Conservation (phyloP, 2,113 vertebrate species). For the Ornithorhynchus anatinus region DNA sequence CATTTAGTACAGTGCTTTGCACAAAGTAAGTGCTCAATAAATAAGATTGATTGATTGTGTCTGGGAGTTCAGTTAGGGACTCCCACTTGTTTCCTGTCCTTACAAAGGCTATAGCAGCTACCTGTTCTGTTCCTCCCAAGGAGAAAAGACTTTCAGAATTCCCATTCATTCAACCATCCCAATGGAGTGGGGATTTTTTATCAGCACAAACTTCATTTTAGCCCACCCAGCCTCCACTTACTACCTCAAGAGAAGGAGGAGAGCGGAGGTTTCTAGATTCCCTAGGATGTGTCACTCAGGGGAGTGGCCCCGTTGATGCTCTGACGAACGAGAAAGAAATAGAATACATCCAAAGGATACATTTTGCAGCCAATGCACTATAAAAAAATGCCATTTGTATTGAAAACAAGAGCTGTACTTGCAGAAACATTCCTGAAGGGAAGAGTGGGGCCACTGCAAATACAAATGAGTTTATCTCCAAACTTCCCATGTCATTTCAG, state of each 20-base stretch:
- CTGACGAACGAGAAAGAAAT: neutral
- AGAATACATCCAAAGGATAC: neutral
- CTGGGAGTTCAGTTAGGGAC: too few relatives aligned
- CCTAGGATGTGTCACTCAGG: neutral
- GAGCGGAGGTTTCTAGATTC: slow-evolving; percentile 1
- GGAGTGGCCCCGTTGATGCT: too few relatives aligned
- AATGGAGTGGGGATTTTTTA: too few relatives aligned
- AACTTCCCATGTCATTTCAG: slow-evolving; percentile 13
- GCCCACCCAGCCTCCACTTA: neutral
- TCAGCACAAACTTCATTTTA: too few relatives aligned
- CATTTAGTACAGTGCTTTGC: too few relatives aligned
- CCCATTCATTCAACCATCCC: too few relatives aligned
- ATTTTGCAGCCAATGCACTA: neutral
- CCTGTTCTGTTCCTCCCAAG: too few relatives aligned
- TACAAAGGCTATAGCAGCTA: too few relatives aligned
- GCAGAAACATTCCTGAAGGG: neutral
- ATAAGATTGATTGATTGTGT: too few relatives aligned
- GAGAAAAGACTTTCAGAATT: too few relatives aligned
- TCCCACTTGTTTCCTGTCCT: too few relatives aligned
- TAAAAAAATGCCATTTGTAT: slow-evolving; percentile 4
- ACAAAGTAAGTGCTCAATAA: too few relatives aligned
- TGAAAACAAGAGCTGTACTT: neutral
- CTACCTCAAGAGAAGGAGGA: slow-evolving; percentile 16
- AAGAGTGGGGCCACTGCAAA: neutral
- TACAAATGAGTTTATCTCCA: neutral